Evolutionary conservation across 2,113 vertebrate species (phyloP), one percentile per base, ranked within the genome.

Genomic region (Mola mola): DNA sequence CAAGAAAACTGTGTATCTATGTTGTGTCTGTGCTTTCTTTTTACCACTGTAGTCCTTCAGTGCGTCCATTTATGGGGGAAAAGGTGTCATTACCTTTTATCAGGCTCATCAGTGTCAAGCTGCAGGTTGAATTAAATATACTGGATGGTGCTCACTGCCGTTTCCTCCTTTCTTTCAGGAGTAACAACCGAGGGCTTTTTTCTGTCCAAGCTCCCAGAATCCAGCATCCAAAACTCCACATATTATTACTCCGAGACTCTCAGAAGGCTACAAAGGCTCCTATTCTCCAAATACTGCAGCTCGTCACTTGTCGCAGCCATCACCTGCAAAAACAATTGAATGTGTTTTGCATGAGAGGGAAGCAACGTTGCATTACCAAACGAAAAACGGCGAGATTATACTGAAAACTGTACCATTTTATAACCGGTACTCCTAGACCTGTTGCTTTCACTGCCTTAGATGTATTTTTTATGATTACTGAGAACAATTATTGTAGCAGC

Each of bases 271-370:
- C 43, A 83, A 79, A 47, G 66, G 61, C 62, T 75, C 69, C 77
- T 63, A 20, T 60, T 80, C 75, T 85, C 60, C 88, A 89, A 91
- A 90, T 46, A 90, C 93, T 90, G 90, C 90, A 92, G 92, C 91
- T 92, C 91, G 83, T 92, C 89, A 90, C 92, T 90, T 82, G 93
- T 92, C 90, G 25, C 79, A 91, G 87, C 90, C 88, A 91, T 68
- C 89, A 90, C 88, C 90, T 90, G 92, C 91, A 78, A 81, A 62
- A 68, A 80, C 20, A 12, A 81, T 22, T 6, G n/a, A 24, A 64
- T 50, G 87, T 91, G 94, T 91, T 93, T 76, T 96, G 95, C 95
- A 97, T 96, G 96, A 95, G 92, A 93, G 88, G 90, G 90, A 88
- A 81, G 90, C 90, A 66, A 69, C 2, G 66, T 89, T 85, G 90